phyloP scores from a whole-genome alignment of 2,113 vertebrate species.

The Corythaixoides concolor region DNA sequence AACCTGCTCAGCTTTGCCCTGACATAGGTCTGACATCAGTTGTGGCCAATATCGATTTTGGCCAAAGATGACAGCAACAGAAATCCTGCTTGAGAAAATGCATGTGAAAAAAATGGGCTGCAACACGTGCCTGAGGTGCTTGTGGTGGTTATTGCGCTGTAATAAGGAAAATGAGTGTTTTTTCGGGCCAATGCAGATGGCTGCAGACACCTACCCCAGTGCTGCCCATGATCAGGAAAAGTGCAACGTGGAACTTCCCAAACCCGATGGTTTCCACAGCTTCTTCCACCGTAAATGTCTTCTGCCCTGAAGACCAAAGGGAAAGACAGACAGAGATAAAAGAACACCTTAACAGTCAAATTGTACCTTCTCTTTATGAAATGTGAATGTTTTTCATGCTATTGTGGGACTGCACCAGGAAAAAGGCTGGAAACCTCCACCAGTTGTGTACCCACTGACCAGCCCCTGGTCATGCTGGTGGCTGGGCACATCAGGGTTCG shows the following conservation, averaged over 20 bases:
- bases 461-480: not conserved
- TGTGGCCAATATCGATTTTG: not conserved
- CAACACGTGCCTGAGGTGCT: not conserved
- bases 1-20: not conserved
- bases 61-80: not conserved
- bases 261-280: conserved; percentile 92
- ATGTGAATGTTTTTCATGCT: rapidly evolving
- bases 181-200: not conserved
- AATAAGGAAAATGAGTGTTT: not conserved
- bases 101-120: not conserved
- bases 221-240: conserved; percentile 94
- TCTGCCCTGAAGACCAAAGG: conserved; percentile 61
- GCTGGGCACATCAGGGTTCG: rapidly evolving
- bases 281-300: conserved; percentile 87
- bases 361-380: not conserved
- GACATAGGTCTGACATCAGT: not conserved
- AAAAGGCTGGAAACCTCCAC: not conserved
- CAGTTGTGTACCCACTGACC: not conserved
- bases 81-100: not conserved
- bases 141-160: not conserved
- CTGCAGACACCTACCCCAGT: conserved; percentile 78
- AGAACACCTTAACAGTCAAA: not conserved
- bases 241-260: conserved; percentile 87
- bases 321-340: not conserved
- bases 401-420: not conserved